Conservation (phyloP, 2,113 vertebrate genomes). For the Heterotilapia buettikoferi region DNA sequence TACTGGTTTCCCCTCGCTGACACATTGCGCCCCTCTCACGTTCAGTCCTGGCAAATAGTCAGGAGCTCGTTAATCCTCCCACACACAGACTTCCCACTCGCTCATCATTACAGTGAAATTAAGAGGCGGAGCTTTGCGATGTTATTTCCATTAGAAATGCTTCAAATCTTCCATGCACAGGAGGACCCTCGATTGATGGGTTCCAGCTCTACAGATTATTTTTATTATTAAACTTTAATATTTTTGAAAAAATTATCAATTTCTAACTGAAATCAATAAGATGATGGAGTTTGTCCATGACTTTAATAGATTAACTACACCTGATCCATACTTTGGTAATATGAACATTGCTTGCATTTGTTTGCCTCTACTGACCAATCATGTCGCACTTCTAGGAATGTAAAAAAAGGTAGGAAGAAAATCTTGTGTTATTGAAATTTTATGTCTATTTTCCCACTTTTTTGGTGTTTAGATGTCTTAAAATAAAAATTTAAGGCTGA, state of each 20-base stretch:
- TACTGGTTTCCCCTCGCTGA: not conserved
- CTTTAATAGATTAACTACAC: not conserved
- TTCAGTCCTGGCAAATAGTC: not conserved
- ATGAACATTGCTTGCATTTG: not conserved
- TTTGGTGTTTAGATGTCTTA: not conserved
- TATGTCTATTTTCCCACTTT: rapidly evolving
- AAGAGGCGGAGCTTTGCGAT: not conserved
- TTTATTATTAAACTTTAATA: not conserved
- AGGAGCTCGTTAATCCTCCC: not conserved
- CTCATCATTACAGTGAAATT: not conserved
- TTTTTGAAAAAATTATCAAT: not conserved
- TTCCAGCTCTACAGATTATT: not conserved
- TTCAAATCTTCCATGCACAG: not conserved
- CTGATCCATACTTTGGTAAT: not conserved
- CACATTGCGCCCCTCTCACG: not conserved
- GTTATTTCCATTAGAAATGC: not conserved
- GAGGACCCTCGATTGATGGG: rapidly evolving
- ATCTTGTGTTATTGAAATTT: rapidly evolving
- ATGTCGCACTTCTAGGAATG: not conserved
- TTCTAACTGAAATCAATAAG: not conserved
- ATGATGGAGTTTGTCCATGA: not conserved
- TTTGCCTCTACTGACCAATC: not conserved
- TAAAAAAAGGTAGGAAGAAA: not conserved
- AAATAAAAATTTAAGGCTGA: not conserved
- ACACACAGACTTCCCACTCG: not conserved